These are phyloP conservation scores for Orchesella flavescens DNA, from an alignment of 2,888 invertebrate genomes.

Conservation along the genomic window DNA sequence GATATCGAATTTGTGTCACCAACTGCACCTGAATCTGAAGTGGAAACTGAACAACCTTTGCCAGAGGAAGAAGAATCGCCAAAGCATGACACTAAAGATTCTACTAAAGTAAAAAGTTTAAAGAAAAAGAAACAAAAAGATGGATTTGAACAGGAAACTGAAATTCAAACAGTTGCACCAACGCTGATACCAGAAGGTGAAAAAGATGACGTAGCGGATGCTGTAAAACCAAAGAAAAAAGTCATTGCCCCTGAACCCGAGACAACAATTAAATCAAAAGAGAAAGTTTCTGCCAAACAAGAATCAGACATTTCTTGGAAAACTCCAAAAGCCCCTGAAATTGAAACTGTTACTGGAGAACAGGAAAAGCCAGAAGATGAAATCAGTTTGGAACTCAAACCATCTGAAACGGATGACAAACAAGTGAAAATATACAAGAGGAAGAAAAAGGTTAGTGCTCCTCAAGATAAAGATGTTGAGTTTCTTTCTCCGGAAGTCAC, in stretches of 20 bases:
- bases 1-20: not conserved
- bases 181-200: not conserved
- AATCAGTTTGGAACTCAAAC: not conserved
- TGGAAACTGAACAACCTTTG: not conserved
- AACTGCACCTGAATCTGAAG: not conserved
- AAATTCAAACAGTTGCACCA: slow-evolving; percentile 27
- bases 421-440: slow-evolving; percentile 3
- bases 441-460: slow-evolving; percentile 3
- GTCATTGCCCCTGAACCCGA: not conserved
- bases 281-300: slow-evolving; percentile 13
- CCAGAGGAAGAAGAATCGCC: not conserved
- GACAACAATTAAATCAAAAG: not conserved
- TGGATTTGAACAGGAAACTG: slow-evolving; percentile 9
- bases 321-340: not conserved
- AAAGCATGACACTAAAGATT: not conserved
- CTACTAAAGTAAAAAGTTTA: not conserved
- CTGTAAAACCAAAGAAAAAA: not conserved
- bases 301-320: not conserved
- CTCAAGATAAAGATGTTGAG: not conserved
- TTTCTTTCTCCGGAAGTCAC: slow-evolving; percentile 17
- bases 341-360: not conserved
- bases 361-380: not conserved
- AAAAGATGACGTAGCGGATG: not conserved
- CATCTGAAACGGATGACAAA: not conserved
- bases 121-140: slow-evolving; percentile 6